These are phyloP conservation scores for Drosophila falleni DNA, from an alignment of 2,888 invertebrate species.

Conservation along the genomic window DNA sequence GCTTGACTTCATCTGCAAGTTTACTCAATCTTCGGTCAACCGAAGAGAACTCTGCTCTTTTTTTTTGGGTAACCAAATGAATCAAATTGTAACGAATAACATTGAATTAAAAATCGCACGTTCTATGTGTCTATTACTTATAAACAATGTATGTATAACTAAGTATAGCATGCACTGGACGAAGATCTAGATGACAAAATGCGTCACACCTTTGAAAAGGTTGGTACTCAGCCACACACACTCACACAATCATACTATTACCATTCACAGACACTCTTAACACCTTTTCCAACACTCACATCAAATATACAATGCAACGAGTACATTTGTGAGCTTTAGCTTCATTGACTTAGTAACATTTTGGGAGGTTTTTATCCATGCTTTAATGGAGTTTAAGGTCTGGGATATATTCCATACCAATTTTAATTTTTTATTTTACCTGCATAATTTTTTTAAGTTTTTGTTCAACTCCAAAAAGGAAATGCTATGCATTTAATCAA, in stretches of 20 bases:
- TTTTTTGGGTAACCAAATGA: slow-evolving; percentile 3
- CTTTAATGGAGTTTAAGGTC: not conserved
- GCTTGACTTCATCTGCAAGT: slow-evolving; percentile 17
- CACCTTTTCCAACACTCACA: not conserved
- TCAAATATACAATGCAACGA: not conserved
- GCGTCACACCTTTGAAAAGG: slow-evolving; percentile 92
- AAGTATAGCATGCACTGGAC: slow-evolving; percentile 77
- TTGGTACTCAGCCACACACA: slow-evolving; percentile 85
- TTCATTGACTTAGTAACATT: not conserved
- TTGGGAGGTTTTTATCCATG: not conserved
- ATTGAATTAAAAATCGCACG: slow-evolving; percentile 41
- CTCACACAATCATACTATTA: slow-evolving; percentile 22
- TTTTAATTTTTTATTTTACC: not conserved
- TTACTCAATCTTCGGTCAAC: slow-evolving; percentile 9
- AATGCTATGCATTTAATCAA: not conserved
- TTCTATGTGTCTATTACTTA: slow-evolving; percentile 58
- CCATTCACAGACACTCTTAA: slow-evolving; percentile 9
- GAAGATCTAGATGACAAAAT: slow-evolving; percentile 87
- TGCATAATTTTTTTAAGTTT: not conserved
- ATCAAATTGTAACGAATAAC: slow-evolving; percentile 15
- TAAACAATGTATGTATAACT: slow-evolving; percentile 44
- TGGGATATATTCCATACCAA: not conserved
- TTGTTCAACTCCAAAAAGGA: not conserved
- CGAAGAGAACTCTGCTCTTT: slow-evolving; percentile 8
- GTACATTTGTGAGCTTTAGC: slow-evolving; percentile 1